A percentile compares a stretch with the other conserved stretches of the same genome.
phyloP scores from a whole-genome alignment of 2,797 vertebrate species.

The Cynopterus sphinx region DNA sequence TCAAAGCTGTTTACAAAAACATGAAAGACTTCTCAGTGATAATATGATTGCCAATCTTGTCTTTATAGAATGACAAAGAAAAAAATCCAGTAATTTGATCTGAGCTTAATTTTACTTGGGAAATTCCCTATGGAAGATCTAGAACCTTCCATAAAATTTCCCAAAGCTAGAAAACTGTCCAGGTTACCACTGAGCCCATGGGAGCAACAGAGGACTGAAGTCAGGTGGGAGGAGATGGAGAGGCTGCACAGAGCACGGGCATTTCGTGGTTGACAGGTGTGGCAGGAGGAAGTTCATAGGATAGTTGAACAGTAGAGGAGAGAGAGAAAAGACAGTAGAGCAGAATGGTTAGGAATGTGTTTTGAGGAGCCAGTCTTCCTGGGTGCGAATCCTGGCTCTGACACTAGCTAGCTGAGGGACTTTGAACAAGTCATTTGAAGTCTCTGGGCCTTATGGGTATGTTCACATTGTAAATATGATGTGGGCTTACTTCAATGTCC shows the following conservation, averaged over 20 bases:
- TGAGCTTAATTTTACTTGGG: conserved; percentile 5
- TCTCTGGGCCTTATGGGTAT: background rate
- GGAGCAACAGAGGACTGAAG: background rate
- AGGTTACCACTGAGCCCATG: background rate
- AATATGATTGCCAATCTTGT: background rate
- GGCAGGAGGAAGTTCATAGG: background rate
- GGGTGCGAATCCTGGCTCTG: background rate
- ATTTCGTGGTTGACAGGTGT: background rate
- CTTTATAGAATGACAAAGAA: background rate
- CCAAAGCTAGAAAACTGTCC: background rate
- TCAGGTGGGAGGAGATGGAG: background rate
- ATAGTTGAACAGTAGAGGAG: background rate
- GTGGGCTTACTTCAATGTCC: background rate
- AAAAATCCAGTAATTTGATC: background rate
- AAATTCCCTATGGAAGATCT: background rate
- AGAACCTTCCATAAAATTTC: background rate
- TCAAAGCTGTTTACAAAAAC: background rate
- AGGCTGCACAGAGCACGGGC: background rate
- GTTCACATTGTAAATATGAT: background rate
- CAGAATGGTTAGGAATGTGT: background rate
- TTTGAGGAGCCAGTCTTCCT: background rate
- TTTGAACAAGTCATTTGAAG: background rate
- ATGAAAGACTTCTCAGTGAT: background rate
- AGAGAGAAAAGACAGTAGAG: background rate
- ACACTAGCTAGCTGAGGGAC: background rate